These are phyloP conservation scores for Bombus impatiens DNA, from an alignment of 1,140 invertebrate species.

Conservation along the genomic window DNA sequence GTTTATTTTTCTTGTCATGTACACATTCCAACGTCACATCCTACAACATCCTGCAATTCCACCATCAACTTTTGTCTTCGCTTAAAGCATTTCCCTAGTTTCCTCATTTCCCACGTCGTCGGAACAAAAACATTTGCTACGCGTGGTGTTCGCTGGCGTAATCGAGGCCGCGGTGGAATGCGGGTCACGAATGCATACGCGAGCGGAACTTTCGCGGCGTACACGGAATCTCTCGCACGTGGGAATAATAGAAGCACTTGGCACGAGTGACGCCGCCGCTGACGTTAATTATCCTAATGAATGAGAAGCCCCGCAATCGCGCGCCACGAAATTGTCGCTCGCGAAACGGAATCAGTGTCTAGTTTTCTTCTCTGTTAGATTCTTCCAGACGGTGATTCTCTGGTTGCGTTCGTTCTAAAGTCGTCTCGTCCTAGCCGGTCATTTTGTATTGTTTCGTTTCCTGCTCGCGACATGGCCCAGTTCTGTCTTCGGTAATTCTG, in stretches of 20 bases:
- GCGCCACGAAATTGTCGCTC: neutral
- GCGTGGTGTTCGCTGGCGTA: neutral
- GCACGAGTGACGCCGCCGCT: constrained; percentile 1
- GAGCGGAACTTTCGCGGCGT: neutral
- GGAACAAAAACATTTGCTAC: neutral
- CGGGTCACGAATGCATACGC: constrained; percentile 14
- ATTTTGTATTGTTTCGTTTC: neutral
- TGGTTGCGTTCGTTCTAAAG: too few species aligned
- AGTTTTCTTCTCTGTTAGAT: neutral
- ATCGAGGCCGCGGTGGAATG: constrained; percentile 1
- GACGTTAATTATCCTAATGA: constrained; percentile 48
- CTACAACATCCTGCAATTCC: too few species aligned
- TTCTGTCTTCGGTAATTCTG: neutral
- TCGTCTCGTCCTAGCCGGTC: too few species aligned
- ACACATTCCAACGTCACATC: too few species aligned
- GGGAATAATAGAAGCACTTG: constrained; percentile 28
- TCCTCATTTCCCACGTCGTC: too few species aligned
- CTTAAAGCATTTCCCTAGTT: neutral
- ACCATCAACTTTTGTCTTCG: neutral
- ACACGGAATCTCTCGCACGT: neutral
- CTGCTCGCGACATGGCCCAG: neutral
- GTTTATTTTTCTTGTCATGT: too few species aligned
- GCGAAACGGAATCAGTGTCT: neutral
- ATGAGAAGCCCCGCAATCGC: neutral
- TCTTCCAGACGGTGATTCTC: neutral